Base-by-base conservation (phyloP, 1,140 invertebrate genomes). In the Hylaeus anthracinus region DNA sequence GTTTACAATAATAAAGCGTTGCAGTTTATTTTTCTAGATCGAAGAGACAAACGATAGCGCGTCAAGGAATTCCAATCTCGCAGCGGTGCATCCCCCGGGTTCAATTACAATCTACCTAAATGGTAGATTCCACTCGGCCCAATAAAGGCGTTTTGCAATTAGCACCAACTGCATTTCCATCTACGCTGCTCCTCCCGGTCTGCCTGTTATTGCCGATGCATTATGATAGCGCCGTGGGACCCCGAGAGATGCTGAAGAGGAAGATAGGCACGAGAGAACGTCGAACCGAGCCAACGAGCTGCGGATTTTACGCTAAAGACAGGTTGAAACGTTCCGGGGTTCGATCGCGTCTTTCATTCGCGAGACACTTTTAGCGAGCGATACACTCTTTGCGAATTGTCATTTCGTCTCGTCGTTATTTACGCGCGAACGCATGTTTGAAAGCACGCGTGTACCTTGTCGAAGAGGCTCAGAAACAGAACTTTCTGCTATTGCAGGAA, bases 101-200 rank as follows among this genome's bases (percentile, higher is more conserved):
- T 79, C 60, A 79, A 79, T 72, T 72, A 72, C 69, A 55, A 55
- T 79, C 69, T 51, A 79, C 60, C 60, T 79, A 72, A 79, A 79
- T 72, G 69, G 69, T 64, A 79, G 48, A 79, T 79, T 79, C 67
- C 69, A 72, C 48, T 72, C 39, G 48, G 69, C 41, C 60, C 76
- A 79, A 79, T 79, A 79, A 72, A 79, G 76, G 69, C 69, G 69
- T 79, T 72, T 79, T 72, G 76, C 76, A 79, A 79, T 79, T 79
- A 79, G 41, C 60, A 72, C 58, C 51, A 43, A 72, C 69, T 79
- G 66, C 39, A 79, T 79, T 64, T 79, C 51, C 58, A 79, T 79
- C 76, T 53, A 39, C 60, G 48, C 41, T 53, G 76, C 76, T 79
- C 60, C 69, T 72, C 76, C 69, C 56, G 69, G 15, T 64, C 69